phyloP scores from a whole-genome alignment of 2,113 vertebrate species.

The Stictonetta naevosa region DNA sequence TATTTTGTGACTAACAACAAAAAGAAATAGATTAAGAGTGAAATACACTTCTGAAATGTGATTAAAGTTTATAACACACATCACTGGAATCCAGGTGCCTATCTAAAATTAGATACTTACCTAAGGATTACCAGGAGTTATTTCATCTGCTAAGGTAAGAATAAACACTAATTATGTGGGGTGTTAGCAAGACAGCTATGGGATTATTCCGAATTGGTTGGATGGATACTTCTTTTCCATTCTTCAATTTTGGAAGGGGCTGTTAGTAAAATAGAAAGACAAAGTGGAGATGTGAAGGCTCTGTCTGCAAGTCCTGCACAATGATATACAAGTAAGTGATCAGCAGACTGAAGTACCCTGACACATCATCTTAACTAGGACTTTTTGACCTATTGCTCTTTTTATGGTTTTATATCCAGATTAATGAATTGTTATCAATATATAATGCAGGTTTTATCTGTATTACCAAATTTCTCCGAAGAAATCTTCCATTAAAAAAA shows the following conservation, averaged over 20 bases:
- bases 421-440: not conserved
- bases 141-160: not conserved
- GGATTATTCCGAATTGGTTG: not conserved
- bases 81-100: not conserved
- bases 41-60: not conserved
- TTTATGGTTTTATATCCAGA: not conserved
- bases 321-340: not conserved
- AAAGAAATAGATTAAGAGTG: not conserved
- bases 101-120: not conserved
- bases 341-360: not conserved
- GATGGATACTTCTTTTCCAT: not conserved
- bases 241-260: not conserved
- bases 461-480: not conserved
- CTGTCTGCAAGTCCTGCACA: not conserved
- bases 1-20: conserved; percentile 21
- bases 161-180: not conserved
- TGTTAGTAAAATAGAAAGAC: not conserved
- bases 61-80: not conserved
- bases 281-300: not conserved
- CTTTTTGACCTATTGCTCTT: not conserved
- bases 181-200: not conserved
- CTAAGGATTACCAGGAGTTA: not conserved
- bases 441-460: not conserved
- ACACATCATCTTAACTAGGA: not conserved
- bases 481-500: too few relatives aligned